Conservation (phyloP, 2,113 vertebrate species). For the Sturnus vulgaris region DNA sequence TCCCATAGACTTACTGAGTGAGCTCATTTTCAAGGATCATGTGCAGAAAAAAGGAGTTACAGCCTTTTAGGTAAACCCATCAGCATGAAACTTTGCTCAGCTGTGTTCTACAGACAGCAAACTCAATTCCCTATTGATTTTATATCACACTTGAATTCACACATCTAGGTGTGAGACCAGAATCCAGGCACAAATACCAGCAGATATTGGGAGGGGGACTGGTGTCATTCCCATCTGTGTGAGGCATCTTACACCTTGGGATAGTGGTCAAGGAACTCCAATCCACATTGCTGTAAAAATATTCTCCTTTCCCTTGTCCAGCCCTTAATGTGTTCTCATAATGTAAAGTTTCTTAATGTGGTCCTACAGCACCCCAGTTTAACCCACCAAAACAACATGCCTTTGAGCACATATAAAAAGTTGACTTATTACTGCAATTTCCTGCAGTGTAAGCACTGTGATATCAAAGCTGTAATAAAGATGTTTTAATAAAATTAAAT, state of each 20-base stretch:
- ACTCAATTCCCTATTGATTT: neutral
- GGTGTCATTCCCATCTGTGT: neutral
- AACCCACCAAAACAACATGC: neutral
- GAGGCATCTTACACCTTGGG: neutral
- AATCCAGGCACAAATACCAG: neutral
- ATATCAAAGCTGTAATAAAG: neutral
- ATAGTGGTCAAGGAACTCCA: neutral
- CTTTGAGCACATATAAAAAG: neutral
- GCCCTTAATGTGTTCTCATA: neutral
- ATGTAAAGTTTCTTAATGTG: neutral
- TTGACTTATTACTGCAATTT: neutral
- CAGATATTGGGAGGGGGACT: neutral
- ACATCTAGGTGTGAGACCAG: neutral
- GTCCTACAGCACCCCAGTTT: neutral
- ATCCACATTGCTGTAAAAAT: neutral
- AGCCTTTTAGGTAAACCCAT: neutral
- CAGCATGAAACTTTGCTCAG: neutral
- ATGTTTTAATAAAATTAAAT: neutral
- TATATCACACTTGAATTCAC: neutral
- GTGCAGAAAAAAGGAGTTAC: neutral
- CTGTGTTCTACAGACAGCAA: neutral
- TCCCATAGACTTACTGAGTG: neutral
- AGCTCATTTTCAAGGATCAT: neutral
- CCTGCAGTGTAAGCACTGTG: neutral
- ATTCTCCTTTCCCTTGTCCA: neutral